Conservation (phyloP, 2,113 vertebrate genomes). For the Phyllostomus hastatus region DNA sequence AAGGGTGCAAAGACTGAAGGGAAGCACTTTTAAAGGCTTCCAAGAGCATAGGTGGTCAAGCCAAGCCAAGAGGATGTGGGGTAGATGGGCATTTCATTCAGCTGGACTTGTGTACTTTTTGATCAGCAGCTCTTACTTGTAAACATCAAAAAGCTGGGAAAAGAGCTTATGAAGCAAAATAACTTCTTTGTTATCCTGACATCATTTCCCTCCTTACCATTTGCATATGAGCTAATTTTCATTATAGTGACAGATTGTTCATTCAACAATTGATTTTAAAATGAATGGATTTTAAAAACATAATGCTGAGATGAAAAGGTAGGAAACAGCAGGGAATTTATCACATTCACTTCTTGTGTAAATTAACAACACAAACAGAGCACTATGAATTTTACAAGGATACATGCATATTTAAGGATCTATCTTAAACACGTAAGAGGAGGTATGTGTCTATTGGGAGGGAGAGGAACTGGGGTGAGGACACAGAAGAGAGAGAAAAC, state of each 20-base stretch:
- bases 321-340: slow-evolving; percentile 25
- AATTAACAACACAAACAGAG: slow-evolving; percentile 42
- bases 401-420: neutral
- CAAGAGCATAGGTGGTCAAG: neutral
- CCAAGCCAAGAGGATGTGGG: neutral
- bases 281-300: slow-evolving; percentile 33
- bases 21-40: neutral
- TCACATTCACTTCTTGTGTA: slow-evolving; percentile 6
- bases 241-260: neutral
- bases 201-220: neutral
- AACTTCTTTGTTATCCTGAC: slow-evolving; percentile 6
- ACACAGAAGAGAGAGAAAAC: neutral
- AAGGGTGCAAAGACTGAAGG: neutral
- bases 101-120: neutral
- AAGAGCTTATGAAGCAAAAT: neutral
- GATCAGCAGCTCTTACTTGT: neutral
- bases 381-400: slow-evolving; percentile 15
- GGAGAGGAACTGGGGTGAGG: neutral
- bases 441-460: neutral
- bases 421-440: neutral
- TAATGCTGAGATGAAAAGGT: slow-evolving; percentile 25
- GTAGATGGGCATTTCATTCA: neutral
- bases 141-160: neutral
- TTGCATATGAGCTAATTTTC: slow-evolving; percentile 30
- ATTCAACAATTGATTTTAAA: neutral